A percentile compares a stretch with the other conserved stretches of the same genome.
Evolutionary conservation across 2,113 vertebrate species (phyloP).

Genomic region (Picathartes gymnocephalus): DNA sequence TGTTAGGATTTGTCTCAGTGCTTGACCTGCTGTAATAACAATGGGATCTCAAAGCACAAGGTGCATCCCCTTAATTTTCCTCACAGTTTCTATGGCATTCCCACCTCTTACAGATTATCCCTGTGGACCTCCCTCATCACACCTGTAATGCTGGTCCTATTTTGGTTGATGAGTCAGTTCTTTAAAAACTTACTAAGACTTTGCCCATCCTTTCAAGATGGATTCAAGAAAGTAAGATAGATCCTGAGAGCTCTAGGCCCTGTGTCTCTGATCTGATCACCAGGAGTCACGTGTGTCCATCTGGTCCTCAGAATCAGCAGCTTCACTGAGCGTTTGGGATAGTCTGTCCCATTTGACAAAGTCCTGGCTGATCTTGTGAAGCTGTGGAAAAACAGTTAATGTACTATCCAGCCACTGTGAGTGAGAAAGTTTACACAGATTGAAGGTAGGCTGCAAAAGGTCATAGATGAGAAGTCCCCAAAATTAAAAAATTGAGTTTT

Average conservation of each 20-base stretch:
- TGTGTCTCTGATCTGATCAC: background rate
- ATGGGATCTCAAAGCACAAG: background rate
- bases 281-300: rapidly evolving
- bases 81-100: background rate
- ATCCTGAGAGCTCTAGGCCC: background rate
- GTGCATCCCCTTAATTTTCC: background rate
- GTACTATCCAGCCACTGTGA: background rate
- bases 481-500: background rate
- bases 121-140: background rate
- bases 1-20: background rate
- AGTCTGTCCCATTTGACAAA: background rate
- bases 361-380: background rate
- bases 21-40: background rate
- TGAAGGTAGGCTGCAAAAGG: background rate
- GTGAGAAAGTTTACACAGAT: background rate
- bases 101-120: background rate
- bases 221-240: background rate
- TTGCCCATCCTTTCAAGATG: background rate
- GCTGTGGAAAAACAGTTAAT: background rate
- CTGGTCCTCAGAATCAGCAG: background rate
- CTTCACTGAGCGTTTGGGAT: background rate
- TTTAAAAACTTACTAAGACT: background rate
- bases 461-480: background rate
- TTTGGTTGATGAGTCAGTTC: background rate
- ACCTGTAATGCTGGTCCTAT: background rate